A percentile compares a stretch with the other conserved stretches of the same genome.
Evolutionary conservation across 2,113 vertebrate species (phyloP).

Genomic region (Columbina picui): DNA sequence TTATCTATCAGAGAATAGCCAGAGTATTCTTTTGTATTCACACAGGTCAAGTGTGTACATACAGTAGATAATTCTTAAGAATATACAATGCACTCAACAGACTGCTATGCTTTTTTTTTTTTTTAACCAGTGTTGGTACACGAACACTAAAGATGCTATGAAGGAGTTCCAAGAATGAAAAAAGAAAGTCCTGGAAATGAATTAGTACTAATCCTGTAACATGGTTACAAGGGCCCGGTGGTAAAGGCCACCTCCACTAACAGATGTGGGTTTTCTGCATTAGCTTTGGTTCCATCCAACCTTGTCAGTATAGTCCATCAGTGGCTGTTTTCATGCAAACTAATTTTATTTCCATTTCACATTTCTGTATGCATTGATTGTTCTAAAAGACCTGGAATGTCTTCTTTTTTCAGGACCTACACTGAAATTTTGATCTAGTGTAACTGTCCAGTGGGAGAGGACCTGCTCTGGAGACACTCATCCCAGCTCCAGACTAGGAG

Average conservation of each 20-base stretch:
- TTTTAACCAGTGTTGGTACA: not conserved
- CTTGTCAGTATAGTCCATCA: not conserved
- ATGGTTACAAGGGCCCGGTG: not conserved
- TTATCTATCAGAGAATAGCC: not conserved
- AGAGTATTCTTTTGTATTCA: not conserved
- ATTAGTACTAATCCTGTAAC: fast-evolving
- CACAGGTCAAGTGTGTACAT: not conserved
- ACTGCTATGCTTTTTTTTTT: not conserved
- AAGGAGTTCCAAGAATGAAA: not conserved
- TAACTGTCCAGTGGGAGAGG: not conserved
- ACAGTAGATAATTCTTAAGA: not conserved
- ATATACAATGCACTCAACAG: not conserved
- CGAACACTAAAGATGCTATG: not conserved
- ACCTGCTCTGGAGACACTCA: not conserved
- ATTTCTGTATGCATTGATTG: not conserved
- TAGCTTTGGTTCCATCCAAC: not conserved
- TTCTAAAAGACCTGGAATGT: not conserved
- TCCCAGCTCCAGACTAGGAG: not conserved
- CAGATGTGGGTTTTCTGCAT: fast-evolving
- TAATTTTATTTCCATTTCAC: not conserved
- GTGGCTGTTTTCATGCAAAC: not conserved
- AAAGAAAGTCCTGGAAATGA: not conserved
- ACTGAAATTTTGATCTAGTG: fast-evolving
- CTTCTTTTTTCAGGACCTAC: not conserved
- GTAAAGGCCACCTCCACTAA: not conserved